These are phyloP conservation scores for Oxyteleia sp. DNA, from an alignment of 2,888 invertebrate species.

Conservation along the genomic window DNA sequence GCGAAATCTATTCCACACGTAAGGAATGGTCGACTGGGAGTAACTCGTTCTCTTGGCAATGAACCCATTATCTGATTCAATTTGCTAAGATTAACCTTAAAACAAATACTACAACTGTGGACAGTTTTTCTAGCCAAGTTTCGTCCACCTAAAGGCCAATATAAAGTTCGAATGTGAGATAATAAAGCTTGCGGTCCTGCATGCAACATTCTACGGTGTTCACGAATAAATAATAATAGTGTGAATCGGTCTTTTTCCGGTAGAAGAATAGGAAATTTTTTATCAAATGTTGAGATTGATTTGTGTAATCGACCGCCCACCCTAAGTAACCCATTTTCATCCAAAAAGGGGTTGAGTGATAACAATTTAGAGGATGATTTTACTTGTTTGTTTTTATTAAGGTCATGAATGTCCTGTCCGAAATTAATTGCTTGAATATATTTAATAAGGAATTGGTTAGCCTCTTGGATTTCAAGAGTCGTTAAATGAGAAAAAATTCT, in stretches of 20 bases:
- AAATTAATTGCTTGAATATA: no score
- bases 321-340: background rate
- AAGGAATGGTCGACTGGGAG: conserved; percentile 19
- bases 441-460: no score
- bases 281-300: background rate
- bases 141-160: conserved; percentile 38
- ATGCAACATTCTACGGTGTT: conserved; percentile 40
- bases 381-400: background rate
- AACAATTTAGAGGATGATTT: no score
- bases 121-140: conserved; percentile 13
- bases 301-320: conserved; percentile 14
- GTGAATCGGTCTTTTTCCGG: conserved; percentile 15
- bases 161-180: background rate
- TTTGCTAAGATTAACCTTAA: conserved; percentile 2
- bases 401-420: background rate
- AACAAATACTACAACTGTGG: conserved; percentile 32
- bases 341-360: background rate
- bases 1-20: conserved; percentile 48
- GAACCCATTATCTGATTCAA: conserved; percentile 24
- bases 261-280: conserved; percentile 36
- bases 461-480: no score
- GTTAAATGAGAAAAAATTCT: no score
- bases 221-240: conserved; percentile 28
- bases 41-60: conserved; percentile 30
- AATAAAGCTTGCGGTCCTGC: conserved; percentile 43